These are phyloP conservation scores for Prietella phreatophila DNA, from an alignment of 2,113 vertebrate species.

Conservation along the genomic window DNA sequence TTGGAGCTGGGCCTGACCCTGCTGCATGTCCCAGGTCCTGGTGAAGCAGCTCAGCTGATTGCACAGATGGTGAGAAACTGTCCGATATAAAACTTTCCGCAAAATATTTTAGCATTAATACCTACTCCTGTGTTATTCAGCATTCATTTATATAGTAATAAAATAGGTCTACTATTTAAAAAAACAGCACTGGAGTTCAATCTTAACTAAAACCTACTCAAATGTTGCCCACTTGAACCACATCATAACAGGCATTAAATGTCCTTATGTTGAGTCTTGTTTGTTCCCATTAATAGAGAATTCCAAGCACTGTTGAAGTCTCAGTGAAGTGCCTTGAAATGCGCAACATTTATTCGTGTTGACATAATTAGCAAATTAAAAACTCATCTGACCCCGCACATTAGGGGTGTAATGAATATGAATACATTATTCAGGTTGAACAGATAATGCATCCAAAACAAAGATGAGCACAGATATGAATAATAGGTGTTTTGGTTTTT, in stretches of 20 bases:
- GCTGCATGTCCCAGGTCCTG: slow-evolving; percentile 79
- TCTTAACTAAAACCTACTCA: background rate
- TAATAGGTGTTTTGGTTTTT: too few species aligned
- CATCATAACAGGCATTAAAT: background rate
- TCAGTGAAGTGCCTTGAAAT: too few species aligned
- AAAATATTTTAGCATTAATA: background rate
- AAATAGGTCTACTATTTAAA: background rate
- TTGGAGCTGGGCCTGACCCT: slow-evolving; percentile 87
- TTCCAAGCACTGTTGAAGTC: background rate
- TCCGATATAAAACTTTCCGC: background rate
- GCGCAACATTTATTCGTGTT: too few species aligned
- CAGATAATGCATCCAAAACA: too few species aligned
- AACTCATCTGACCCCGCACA: background rate
- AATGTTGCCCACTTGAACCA: background rate
- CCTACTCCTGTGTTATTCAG: background rate
- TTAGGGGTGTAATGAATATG: too few species aligned
- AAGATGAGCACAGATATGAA: too few species aligned
- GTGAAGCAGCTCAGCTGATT: slow-evolving; percentile 84
- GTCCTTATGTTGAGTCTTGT: background rate
- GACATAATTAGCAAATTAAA: too few species aligned
- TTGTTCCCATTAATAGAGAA: background rate
- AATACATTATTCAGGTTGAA: too few species aligned
- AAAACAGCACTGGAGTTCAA: background rate
- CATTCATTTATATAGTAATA: background rate
- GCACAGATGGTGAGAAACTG: slow-evolving; percentile 77